phyloP scores from a whole-genome alignment of 2,888 invertebrate genomes.

The Anoplius nigerrimus region DNA sequence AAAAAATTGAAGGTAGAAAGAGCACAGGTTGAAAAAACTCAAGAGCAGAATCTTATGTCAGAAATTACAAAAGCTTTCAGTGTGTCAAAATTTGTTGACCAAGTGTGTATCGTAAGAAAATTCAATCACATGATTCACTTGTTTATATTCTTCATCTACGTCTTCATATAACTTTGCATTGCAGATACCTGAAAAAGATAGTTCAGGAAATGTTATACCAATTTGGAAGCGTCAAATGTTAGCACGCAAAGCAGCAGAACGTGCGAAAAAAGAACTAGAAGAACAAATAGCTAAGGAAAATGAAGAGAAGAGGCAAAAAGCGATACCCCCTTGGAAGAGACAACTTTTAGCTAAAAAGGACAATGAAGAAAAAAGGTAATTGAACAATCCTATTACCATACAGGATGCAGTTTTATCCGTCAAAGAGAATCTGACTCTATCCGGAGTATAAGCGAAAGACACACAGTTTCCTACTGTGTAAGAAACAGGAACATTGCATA shows the following conservation, averaged over 20 bases:
- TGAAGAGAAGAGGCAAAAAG: slow-evolving; percentile 88
- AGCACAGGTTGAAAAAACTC: slow-evolving; percentile 88
- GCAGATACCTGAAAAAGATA: slow-evolving; percentile 92
- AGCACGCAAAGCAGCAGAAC: slow-evolving; percentile 95
- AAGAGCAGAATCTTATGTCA: slow-evolving; percentile 88
- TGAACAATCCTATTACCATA: neutral
- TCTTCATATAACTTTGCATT: neutral
- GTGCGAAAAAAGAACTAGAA: slow-evolving; percentile 92
- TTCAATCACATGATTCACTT: too few species aligned
- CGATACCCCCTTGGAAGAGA: slow-evolving; percentile 96
- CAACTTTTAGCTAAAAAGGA: slow-evolving; percentile 90
- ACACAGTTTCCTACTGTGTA: too few species aligned
- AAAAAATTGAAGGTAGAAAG: slow-evolving; percentile 94
- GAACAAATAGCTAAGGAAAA: slow-evolving; percentile 89
- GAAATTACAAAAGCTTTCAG: slow-evolving; percentile 91
- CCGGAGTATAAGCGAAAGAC: too few species aligned
- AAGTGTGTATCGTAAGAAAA: slow-evolving; percentile 81
- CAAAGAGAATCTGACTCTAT: too few species aligned
- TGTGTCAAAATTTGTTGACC: slow-evolving; percentile 91
- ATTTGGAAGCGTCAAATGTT: slow-evolving; percentile 97
- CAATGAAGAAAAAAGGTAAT: slow-evolving; percentile 85
- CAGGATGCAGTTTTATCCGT: too few species aligned
- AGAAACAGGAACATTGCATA: too few species aligned
- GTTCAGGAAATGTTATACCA: slow-evolving; percentile 91
- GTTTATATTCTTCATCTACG: neutral